Evolutionary conservation across 2,888 invertebrate genomes (phyloP).

Genomic region (Dysmachus trigonus): DNA sequence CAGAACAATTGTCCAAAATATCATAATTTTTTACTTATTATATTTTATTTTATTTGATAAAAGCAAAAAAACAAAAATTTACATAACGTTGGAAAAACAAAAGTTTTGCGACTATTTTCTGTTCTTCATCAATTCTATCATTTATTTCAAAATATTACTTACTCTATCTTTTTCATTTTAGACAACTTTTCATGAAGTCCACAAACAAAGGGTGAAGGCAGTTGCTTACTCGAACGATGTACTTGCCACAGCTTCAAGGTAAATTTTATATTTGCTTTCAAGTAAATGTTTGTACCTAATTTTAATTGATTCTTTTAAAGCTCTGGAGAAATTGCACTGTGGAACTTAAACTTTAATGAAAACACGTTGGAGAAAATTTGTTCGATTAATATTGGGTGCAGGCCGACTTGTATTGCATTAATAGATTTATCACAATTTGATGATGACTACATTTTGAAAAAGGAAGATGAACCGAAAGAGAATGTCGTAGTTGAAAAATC

Average conservation of each 20-base stretch:
- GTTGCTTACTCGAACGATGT: constrained; percentile 68
- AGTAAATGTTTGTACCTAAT: too few species aligned
- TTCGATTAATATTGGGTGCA: constrained; percentile 72
- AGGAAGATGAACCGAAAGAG: background rate
- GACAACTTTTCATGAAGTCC: constrained; percentile 66
- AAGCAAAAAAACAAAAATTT: too few species aligned
- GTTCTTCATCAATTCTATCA: background rate
- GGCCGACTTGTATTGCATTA: constrained; percentile 77
- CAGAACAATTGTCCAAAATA: too few species aligned
- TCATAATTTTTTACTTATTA: too few species aligned
- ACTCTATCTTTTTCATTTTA: background rate
- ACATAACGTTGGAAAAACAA: too few species aligned
- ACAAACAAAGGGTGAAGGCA: constrained; percentile 75
- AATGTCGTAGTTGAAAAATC: background rate
- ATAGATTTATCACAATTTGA: constrained; percentile 64
- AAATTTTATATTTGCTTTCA: background rate
- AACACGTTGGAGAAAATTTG: constrained; percentile 66
- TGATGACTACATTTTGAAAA: constrained; percentile 50
- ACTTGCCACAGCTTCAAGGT: constrained; percentile 76
- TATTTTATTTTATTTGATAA: too few species aligned
- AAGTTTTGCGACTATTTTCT: too few species aligned
- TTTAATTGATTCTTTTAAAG: constrained; percentile 57
- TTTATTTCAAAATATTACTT: background rate
- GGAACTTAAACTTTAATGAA: constrained; percentile 65
- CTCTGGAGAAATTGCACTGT: constrained; percentile 81